Conservation (phyloP, 2,113 vertebrate genomes). For the Coptodon rendalli region DNA sequence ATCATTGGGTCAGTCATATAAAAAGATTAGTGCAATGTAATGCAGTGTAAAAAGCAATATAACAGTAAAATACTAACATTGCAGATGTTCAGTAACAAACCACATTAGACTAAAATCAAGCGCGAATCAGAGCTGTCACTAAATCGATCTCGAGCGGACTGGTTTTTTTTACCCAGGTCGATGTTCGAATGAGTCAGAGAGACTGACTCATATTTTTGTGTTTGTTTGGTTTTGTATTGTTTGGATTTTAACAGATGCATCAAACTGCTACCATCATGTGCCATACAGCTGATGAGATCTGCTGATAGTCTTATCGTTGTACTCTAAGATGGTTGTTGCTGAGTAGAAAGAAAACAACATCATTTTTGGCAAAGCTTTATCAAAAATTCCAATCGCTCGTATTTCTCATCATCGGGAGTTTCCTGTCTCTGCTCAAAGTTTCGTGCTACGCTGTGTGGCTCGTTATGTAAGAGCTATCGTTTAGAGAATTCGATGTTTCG, state of each 20-base stretch:
- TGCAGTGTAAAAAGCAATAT: background rate
- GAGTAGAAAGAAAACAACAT: background rate
- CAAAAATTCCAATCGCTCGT: background rate
- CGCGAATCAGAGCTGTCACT: background rate
- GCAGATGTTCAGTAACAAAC: background rate
- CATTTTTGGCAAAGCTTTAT: background rate
- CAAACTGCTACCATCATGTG: slow-evolving; percentile 14
- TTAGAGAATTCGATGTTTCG: background rate
- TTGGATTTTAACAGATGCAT: background rate
- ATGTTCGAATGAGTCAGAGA: slow-evolving; percentile 35
- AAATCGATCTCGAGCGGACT: background rate
- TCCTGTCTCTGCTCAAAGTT: background rate
- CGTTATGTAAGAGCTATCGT: background rate
- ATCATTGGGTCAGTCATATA: background rate
- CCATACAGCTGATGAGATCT: background rate
- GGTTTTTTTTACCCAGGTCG: slow-evolving; percentile 8
- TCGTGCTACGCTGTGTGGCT: background rate
- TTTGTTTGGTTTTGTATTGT: background rate
- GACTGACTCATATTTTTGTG: background rate
- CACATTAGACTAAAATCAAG: background rate
- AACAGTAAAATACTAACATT: background rate
- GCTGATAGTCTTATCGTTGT: background rate
- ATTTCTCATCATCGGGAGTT: background rate
- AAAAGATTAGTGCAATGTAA: background rate
- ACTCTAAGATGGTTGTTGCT: background rate